Percentiles rank a stretch among this genome's conserved stretches.
phyloP scores from a whole-genome alignment of 1,140 invertebrate species.

The Dermatophagoides farinae region DNA sequence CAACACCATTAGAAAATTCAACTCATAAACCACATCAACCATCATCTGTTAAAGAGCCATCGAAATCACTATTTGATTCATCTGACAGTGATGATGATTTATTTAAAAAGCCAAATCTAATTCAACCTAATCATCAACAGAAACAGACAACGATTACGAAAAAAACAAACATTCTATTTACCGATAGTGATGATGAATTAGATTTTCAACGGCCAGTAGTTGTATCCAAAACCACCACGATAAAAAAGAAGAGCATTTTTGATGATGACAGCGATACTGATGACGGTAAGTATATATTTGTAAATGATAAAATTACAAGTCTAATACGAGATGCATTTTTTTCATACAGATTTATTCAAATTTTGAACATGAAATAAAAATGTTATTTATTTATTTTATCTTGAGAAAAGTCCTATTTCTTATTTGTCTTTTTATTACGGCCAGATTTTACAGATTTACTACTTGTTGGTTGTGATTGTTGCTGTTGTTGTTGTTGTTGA shows the following conservation, averaged over 20 bases:
- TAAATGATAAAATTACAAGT: background rate
- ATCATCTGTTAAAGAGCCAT: background rate
- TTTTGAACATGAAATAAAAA: background rate
- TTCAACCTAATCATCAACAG: background rate
- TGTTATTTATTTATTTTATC: background rate
- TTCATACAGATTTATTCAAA: conserved; percentile 2
- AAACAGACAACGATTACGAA: background rate
- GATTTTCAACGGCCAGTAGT: too few species aligned
- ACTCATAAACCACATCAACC: background rate
- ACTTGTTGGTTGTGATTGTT: background rate
- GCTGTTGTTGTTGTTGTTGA: conserved; percentile 13
- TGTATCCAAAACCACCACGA: background rate
- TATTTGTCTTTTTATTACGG: background rate
- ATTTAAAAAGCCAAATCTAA: background rate
- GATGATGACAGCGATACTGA: conserved; percentile 7
- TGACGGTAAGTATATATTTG: background rate
- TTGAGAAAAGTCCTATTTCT: background rate
- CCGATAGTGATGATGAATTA: conserved; percentile 1
- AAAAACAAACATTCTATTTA: background rate
- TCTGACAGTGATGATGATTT: conserved; percentile 10
- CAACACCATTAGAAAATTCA: background rate
- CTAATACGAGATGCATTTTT: background rate
- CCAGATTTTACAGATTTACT: background rate
- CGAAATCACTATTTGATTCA: background rate
- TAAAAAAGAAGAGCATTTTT: background rate